Evolutionary conservation across 2,888 invertebrate species (phyloP).

Genomic region (Ormyrus thymus): DNA sequence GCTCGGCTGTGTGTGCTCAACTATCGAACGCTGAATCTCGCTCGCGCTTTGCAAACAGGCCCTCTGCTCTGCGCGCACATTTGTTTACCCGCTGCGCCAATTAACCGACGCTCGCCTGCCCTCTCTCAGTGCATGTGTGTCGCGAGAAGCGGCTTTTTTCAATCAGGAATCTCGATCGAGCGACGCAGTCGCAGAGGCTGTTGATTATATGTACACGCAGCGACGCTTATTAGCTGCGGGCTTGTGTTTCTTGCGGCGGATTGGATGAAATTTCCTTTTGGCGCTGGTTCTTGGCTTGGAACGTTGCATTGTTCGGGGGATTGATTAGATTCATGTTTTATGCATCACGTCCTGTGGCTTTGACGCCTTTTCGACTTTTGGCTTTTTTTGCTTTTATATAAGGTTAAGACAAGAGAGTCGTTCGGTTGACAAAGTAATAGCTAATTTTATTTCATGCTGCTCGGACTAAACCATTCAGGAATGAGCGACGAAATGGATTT

Average conservation of each 20-base stretch:
- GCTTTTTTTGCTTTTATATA: too few species aligned
- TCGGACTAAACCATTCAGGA: too few species aligned
- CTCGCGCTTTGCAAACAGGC: constrained; percentile 53
- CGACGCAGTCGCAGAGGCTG: background rate
- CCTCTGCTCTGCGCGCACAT: constrained; percentile 59
- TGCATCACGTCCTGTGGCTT: too few species aligned
- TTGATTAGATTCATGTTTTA: too few species aligned
- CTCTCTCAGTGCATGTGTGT: constrained; percentile 12
- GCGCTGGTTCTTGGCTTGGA: too few species aligned
- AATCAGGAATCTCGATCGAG: constrained; percentile 21
- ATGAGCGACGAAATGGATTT: too few species aligned
- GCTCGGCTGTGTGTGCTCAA: background rate
- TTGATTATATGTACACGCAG: constrained; percentile 28
- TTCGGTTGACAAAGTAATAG: too few species aligned
- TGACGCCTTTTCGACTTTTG: too few species aligned
- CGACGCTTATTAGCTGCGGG: constrained; percentile 9
- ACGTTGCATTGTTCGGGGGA: too few species aligned
- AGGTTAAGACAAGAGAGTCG: too few species aligned
- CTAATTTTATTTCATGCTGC: too few species aligned
- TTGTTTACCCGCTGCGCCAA: constrained; percentile 71
- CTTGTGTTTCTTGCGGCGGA: background rate
- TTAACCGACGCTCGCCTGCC: constrained; percentile 66
- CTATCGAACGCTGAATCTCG: constrained; percentile 51
- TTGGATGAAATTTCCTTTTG: too few species aligned
- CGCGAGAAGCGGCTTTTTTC: constrained; percentile 14